Percentiles rank a stretch among this genome's conserved stretches.
These are phyloP conservation scores for Drosophila prosaltans DNA, from an alignment of 1,140 invertebrate genomes.

Conservation along the genomic window DNA sequence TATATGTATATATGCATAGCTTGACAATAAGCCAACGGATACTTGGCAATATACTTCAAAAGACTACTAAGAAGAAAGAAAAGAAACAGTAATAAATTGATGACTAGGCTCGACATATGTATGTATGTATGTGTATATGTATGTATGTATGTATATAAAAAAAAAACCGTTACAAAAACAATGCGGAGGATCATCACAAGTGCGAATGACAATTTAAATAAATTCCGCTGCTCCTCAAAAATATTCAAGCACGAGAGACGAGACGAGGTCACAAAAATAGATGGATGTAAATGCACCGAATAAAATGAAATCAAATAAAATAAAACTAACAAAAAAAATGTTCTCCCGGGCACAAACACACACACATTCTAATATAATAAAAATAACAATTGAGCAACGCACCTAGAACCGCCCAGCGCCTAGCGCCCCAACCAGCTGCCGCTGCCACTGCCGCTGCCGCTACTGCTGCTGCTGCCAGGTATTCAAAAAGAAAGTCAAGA, in stretches of 20 bases:
- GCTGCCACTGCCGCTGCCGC: too few species aligned
- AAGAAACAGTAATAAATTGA: background rate
- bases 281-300: conserved; percentile 36
- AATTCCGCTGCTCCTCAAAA: background rate
- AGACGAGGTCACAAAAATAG: conserved; percentile 37
- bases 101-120: background rate
- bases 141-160: background rate
- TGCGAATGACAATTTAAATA: background rate
- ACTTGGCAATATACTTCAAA: too few species aligned
- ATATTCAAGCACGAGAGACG: background rate
- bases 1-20: conserved; percentile 45
- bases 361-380: conserved; percentile 19
- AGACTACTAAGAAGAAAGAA: conserved; percentile 6
- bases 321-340: conserved; percentile 13
- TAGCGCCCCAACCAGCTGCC: too few species aligned
- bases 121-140: too few species aligned
- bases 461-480: too few species aligned
- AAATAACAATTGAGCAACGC: conserved; percentile 26
- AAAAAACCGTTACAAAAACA: background rate
- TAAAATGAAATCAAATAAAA: conserved; percentile 40
- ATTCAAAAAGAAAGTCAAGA: conserved; percentile 1
- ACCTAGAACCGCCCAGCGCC: conserved; percentile 5
- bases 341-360: background rate
- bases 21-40: conserved; percentile 24
- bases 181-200: background rate